Evolutionary conservation across 2,888 invertebrate genomes (phyloP).

Genomic region (Dendrolimus pini): DNA sequence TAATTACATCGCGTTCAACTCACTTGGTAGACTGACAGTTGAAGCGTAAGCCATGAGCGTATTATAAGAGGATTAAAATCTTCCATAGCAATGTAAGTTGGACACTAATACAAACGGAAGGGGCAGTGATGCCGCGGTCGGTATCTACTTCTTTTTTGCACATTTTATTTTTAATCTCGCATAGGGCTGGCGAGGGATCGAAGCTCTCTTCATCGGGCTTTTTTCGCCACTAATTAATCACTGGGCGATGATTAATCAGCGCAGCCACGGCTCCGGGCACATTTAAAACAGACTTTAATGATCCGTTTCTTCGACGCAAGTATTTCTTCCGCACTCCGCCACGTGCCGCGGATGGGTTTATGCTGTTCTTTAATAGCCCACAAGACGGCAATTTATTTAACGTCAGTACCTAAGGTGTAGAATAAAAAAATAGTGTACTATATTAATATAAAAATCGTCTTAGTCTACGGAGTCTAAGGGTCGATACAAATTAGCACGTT

Average conservation of each 20-base stretch:
- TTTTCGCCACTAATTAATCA: constrained; percentile 59
- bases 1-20: too few species aligned
- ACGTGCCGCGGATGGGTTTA: constrained; percentile 47
- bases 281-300: constrained; percentile 61
- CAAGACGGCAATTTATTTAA: too few species aligned
- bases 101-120: constrained; percentile 26
- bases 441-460: too few species aligned
- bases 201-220: constrained; percentile 40
- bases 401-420: too few species aligned
- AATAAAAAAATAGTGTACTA: too few species aligned
- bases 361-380: constrained; percentile 19
- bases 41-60: too few species aligned
- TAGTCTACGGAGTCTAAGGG: too few species aligned
- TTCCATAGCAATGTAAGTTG: constrained; percentile 4
- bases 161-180: constrained; percentile 31
- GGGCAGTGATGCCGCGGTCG: constrained; percentile 28
- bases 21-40: too few species aligned
- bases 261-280: constrained; percentile 36
- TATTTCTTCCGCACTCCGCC: constrained; percentile 38
- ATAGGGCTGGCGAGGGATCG: constrained; percentile 33
- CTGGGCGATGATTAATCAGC: constrained; percentile 62
- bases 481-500: too few species aligned
- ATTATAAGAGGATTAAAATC: not conserved
- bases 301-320: constrained; percentile 56
- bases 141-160: constrained; percentile 19